phyloP scores from a whole-genome alignment of 2,888 invertebrate species.

The Prosapia bicincta region DNA sequence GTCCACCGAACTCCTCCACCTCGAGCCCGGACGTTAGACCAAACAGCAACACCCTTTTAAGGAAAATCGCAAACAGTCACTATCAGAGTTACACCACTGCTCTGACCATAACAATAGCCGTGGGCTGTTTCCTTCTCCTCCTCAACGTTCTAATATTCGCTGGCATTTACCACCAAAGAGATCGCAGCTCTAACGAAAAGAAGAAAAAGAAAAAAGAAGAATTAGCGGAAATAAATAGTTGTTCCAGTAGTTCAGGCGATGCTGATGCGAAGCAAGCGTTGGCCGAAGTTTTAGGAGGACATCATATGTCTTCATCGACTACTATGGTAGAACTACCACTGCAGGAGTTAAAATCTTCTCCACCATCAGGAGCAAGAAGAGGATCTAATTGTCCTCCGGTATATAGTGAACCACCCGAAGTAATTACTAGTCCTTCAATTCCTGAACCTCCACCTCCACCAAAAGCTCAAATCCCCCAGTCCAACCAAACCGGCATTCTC shows the following conservation, averaged over 20 bases:
- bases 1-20: conserved; percentile 57
- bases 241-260: conserved; percentile 34
- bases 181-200: conserved; percentile 52
- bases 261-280: conserved; percentile 44
- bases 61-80: conserved; percentile 75
- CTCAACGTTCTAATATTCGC: conserved; percentile 84
- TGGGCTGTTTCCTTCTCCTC: conserved; percentile 76
- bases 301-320: conserved; percentile 52
- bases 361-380: conserved; percentile 47
- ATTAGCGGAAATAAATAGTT: conserved; percentile 56
- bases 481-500: conserved; percentile 55
- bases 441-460: conserved; percentile 63
- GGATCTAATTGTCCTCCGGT: conserved; percentile 40
- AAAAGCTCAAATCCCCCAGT: conserved; percentile 50
- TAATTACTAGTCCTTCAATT: conserved; percentile 46
- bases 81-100: conserved; percentile 89
- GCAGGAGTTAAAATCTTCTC: conserved; percentile 57
- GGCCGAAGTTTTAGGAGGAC: conserved; percentile 53
- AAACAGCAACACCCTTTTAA: conserved; percentile 63
- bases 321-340: conserved; percentile 59
- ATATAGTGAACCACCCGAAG: conserved; percentile 43
- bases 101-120: conserved; percentile 80
- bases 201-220: conserved; percentile 63
- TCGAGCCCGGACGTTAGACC: conserved; percentile 47
- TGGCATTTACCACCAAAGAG: conserved; percentile 82